These are phyloP conservation scores for Leptinotarsa defecta DNA, from an alignment of 1,140 invertebrate species.

Conservation along the genomic window DNA sequence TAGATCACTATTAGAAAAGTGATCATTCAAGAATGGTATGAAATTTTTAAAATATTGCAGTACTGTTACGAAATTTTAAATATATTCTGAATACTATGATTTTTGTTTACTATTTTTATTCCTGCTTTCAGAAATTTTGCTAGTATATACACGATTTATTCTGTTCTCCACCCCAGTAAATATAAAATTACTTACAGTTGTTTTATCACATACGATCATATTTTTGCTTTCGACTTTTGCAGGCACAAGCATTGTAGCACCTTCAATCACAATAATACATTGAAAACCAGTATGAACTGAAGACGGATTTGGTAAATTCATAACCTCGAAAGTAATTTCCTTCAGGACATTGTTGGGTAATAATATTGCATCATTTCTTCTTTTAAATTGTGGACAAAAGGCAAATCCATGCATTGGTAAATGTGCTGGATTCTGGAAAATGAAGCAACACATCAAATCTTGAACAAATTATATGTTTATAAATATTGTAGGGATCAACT, in stretches of 20 bases:
- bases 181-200: conserved; percentile 62
- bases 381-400: conserved; percentile 81
- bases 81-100: too few species aligned
- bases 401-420: conserved; percentile 74
- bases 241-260: conserved; percentile 84
- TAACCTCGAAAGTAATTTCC: conserved; percentile 85
- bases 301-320: conserved; percentile 86
- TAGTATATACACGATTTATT: too few species aligned
- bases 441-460: conserved; percentile 16
- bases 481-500: not conserved
- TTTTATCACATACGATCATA: conserved; percentile 90
- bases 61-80: too few species aligned
- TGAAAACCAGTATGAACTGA: conserved; percentile 85
- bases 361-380: conserved; percentile 66
- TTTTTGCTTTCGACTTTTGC: conserved; percentile 82
- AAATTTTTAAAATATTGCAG: too few species aligned
- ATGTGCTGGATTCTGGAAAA: conserved; percentile 70
- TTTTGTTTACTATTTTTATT: too few species aligned
- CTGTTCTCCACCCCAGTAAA: too few species aligned
- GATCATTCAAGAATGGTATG: too few species aligned
- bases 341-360: conserved; percentile 87
- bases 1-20: too few species aligned
- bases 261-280: conserved; percentile 89
- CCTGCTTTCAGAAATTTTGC: too few species aligned
- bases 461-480: not conserved